Percentiles rank a stretch among this genome's conserved stretches.
These are phyloP conservation scores for Notospermus geniculatus DNA, from an alignment of 1,140 invertebrate genomes.

Conservation along the genomic window DNA sequence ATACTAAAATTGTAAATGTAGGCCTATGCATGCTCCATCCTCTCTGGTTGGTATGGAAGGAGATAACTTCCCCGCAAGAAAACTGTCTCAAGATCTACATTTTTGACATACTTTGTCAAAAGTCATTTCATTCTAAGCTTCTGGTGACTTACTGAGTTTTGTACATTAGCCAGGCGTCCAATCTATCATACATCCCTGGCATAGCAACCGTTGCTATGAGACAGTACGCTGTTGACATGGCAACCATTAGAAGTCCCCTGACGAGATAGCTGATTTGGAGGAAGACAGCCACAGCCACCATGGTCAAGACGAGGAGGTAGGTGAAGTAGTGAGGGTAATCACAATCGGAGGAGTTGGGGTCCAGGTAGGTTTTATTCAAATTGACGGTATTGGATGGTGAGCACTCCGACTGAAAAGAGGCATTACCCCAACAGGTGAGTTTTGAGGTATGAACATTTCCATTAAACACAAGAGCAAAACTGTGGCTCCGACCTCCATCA, in stretches of 20 bases:
- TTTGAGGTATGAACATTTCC: too few relatives aligned
- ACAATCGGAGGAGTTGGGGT: constrained; percentile 17
- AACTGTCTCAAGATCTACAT: too few relatives aligned
- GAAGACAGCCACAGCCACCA: constrained; percentile 70
- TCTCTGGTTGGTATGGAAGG: too few relatives aligned
- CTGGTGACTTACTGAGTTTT: neutral
- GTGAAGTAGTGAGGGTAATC: constrained; percentile 72
- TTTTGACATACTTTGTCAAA: too few relatives aligned
- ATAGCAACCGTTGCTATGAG: constrained; percentile 65
- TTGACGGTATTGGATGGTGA: constrained; percentile 26
- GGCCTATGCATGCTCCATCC: too few relatives aligned
- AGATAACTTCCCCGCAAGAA: too few relatives aligned
- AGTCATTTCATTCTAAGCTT: too few relatives aligned
- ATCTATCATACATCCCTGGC: constrained; percentile 56
- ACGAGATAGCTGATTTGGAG: constrained; percentile 69
- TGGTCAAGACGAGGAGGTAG: constrained; percentile 68
- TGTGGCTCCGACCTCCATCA: too few relatives aligned
- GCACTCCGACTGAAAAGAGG: neutral
- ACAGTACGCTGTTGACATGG: constrained; percentile 64
- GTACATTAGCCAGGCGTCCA: constrained; percentile 19
- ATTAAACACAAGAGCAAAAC: too few relatives aligned
- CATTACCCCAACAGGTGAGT: neutral
- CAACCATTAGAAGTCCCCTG: constrained; percentile 66
- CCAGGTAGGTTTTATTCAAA: constrained; percentile 23
- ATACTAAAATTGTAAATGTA: too few relatives aligned